A percentile compares a stretch with the other conserved stretches of the same genome.
phyloP scores from a whole-genome alignment of 1,140 invertebrate species.

The Colletes latitarsis region DNA sequence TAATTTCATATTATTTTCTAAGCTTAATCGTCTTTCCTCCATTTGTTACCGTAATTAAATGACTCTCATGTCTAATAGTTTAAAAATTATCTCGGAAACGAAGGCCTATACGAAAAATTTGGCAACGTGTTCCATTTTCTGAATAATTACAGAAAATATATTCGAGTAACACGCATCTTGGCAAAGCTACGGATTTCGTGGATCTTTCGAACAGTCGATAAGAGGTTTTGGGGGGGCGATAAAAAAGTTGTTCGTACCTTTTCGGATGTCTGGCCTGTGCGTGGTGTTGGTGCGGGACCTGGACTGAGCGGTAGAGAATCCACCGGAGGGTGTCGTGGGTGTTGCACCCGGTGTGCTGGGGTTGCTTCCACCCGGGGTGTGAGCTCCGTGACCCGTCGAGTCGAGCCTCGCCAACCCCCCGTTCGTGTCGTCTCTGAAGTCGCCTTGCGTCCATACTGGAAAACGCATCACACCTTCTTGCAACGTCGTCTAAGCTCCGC shows the following conservation, averaged over 20 bases:
- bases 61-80: too few species aligned
- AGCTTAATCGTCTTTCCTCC: too few species aligned
- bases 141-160: too few species aligned
- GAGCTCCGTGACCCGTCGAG: slow-evolving; percentile 73
- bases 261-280: slow-evolving; percentile 74
- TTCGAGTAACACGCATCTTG: too few species aligned
- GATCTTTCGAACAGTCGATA: too few species aligned
- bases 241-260: slow-evolving; percentile 66
- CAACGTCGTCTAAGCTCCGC: slow-evolving; percentile 64
- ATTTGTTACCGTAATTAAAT: too few species aligned
- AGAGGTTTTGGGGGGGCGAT: too few species aligned
- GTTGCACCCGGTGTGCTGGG: slow-evolving; percentile 84
- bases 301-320: slow-evolving; percentile 74
- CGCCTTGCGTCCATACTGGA: slow-evolving; percentile 92
- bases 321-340: slow-evolving; percentile 83
- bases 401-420: slow-evolving; percentile 78
- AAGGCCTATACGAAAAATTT: too few species aligned
- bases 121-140: too few species aligned
- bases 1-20: too few species aligned
- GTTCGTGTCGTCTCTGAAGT: slow-evolving; percentile 90
- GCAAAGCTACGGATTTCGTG: too few species aligned
- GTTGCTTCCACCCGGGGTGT: slow-evolving; percentile 79
- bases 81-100: too few species aligned
- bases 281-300: slow-evolving; percentile 72
- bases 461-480: slow-evolving; percentile 80